Evolutionary conservation across 2,113 vertebrate genomes (phyloP).

Genomic region (Lasiurus cinereus): DNA sequence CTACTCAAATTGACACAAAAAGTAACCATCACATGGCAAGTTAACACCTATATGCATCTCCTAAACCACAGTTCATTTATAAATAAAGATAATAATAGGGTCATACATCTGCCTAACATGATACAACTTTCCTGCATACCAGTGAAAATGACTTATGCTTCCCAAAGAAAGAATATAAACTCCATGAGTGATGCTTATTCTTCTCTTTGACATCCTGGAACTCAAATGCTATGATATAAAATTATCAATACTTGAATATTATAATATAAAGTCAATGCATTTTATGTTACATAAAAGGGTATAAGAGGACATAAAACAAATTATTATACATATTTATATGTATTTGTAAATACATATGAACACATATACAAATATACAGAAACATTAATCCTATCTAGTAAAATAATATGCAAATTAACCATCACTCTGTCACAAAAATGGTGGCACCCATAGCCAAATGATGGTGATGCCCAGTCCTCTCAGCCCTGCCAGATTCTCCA

Average conservation of each 20-base stretch:
- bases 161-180: neutral
- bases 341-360: neutral
- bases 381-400: too few species aligned
- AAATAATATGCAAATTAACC: too few species aligned
- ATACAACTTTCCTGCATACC: neutral
- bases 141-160: neutral
- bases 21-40: neutral
- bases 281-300: neutral
- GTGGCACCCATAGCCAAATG: too few species aligned
- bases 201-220: neutral
- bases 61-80: neutral
- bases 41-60: neutral
- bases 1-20: neutral
- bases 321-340: neutral
- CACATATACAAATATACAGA: neutral
- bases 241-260: neutral
- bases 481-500: too few species aligned
- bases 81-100: neutral
- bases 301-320: neutral
- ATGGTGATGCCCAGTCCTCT: too few species aligned
- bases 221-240: neutral
- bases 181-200: neutral
- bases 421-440: too few species aligned
- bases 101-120: neutral
- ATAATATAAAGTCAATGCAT: neutral